Evolutionary conservation across 2,113 vertebrate genomes (phyloP).

Genomic region (Pao palembangensis): DNA sequence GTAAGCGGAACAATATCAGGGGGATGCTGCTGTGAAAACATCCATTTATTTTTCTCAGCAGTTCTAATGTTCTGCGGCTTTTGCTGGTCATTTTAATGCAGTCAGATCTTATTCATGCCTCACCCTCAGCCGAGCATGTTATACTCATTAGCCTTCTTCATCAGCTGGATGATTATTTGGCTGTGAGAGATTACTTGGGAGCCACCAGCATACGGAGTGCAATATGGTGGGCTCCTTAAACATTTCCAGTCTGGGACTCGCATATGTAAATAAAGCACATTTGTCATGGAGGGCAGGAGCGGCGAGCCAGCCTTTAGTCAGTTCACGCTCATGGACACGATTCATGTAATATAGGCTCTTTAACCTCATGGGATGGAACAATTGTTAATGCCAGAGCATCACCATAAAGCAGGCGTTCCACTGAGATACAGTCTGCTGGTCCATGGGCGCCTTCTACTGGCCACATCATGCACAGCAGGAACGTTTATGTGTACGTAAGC

Average conservation of each 20-base stretch:
- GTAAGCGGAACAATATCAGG: conserved; percentile 48
- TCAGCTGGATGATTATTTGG: conserved; percentile 39
- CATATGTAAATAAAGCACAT: conserved; percentile 37
- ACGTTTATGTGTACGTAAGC: background rate
- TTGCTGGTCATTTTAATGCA: conserved; percentile 38
- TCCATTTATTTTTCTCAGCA: conserved; percentile 49
- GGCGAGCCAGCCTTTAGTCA: background rate
- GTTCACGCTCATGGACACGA: background rate
- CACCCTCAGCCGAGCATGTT: conserved; percentile 52
- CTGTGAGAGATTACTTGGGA: conserved; percentile 40
- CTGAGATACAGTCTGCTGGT: background rate
- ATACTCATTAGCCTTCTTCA: conserved; percentile 57
- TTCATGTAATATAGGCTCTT: too few relatives aligned
- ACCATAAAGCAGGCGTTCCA: background rate
- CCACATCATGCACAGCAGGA: too few relatives aligned
- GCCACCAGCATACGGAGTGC: conserved; percentile 14
- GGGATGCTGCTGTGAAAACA: conserved; percentile 47
- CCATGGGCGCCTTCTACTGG: too few relatives aligned
- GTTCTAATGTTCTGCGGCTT: conserved; percentile 39
- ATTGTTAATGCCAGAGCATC: background rate
- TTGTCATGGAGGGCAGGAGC: conserved; percentile 21
- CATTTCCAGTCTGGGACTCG: conserved; percentile 7
- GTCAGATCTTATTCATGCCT: conserved; percentile 57
- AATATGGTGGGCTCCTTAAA: conserved; percentile 24
- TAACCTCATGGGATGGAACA: too few relatives aligned